A percentile compares a stretch with the other conserved stretches of the same genome.
Evolutionary conservation across 2,797 vertebrate species (phyloP).

Genomic region (Champsocephalus esox): DNA sequence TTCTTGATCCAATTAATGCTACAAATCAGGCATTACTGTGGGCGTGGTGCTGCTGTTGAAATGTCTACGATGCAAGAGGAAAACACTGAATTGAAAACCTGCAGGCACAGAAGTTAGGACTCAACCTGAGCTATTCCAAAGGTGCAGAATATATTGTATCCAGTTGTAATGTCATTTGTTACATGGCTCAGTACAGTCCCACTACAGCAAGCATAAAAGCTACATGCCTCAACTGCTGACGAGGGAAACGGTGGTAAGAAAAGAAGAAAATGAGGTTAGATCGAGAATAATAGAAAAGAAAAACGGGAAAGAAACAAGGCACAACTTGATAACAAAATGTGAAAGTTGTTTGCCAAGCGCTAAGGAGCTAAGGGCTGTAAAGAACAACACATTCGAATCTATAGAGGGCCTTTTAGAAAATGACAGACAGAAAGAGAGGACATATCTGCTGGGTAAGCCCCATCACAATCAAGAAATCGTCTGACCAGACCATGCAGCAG

Average conservation of each 20-base stretch:
- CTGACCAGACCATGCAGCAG: conserved; percentile 58
- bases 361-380: neutral
- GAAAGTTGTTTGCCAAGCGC: conserved; percentile 6
- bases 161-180: conserved; percentile 22
- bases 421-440: conserved; percentile 26
- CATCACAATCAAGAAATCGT: conserved; percentile 27
- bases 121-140: conserved; percentile 42
- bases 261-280: neutral
- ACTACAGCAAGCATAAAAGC: conserved; percentile 21
- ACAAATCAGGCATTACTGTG: conserved; percentile 31
- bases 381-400: conserved; percentile 10
- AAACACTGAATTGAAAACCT: conserved; percentile 33
- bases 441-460: conserved; percentile 38
- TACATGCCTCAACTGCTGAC: neutral
- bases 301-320: neutral
- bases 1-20: conserved; percentile 38
- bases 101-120: conserved; percentile 50
- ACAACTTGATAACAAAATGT: conserved; percentile 19
- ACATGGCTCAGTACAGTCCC: conserved; percentile 25
- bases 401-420: conserved; percentile 12
- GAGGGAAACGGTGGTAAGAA: neutral
- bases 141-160: conserved; percentile 9
- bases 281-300: neutral
- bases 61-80: conserved; percentile 28
- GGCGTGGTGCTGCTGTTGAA: conserved; percentile 20